Evolutionary conservation across 2,797 vertebrate species (phyloP), one percentile per base, ranked within the genome.

Genomic region (Bryconaethiops microstoma): DNA sequence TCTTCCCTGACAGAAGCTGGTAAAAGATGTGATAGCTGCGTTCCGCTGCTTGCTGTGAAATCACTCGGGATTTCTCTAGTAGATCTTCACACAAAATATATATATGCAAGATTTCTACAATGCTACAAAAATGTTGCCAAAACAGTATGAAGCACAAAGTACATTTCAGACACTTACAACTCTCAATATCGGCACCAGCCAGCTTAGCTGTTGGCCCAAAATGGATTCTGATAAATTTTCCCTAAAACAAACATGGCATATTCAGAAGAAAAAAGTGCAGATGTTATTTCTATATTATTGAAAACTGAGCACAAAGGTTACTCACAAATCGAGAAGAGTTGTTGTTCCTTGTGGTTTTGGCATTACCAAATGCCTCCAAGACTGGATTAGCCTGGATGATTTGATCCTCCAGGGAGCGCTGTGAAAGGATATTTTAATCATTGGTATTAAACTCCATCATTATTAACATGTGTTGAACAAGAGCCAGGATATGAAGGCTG

Each of bases 141-240:
- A 76, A 25, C n/a, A 35, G 1, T 54, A 19, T 71, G 13, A 70
- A 52, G n/a, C 79, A 23, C 6, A 70, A 54, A 29, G 29, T 68
- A 17, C 17, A 60, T 54, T 73, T 70, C 54, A 25, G 70, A 81
- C 72, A 87, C 93, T 94, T 88, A 92, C 89, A 96, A 79, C 86
- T 92, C 88, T 95, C 89, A 7, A 92, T 88, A 85, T 93, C 91
- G 4, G 92, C 92, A 77, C 93, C 90, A 82, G 92, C 89, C 87
- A 94, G 91, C 82, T 93, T 92, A 83, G 92, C 92, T 74, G 86
- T 92, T 9, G 91, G 91, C 42, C 93, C 91, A 42, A 92, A 94
- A 88, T 93, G 94, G 88, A 95, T 94, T 86, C 88, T 88, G 85
- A 95, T 95, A 84, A 93, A 95, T 91, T 95, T 95, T 81, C 92